A percentile compares a stretch with the other conserved stretches of the same genome.
Evolutionary conservation across 2,113 vertebrate genomes (phyloP).

Genomic region (Mystacornis crossleyi): DNA sequence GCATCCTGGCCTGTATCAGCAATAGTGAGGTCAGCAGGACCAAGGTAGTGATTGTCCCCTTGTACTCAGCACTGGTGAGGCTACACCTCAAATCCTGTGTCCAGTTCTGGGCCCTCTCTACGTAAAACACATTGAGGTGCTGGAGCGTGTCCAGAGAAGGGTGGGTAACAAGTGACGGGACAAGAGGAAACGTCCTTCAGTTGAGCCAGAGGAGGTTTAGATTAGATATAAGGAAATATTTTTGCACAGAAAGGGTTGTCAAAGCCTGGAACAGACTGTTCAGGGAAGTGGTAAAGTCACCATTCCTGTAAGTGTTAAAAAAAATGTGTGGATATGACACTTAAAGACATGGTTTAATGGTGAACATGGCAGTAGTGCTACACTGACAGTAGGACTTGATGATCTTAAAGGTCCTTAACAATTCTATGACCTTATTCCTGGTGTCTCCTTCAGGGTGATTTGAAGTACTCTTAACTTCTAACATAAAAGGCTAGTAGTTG

Average conservation of each 20-base stretch:
- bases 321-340: background rate
- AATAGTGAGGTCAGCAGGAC: background rate
- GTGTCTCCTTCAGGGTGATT: background rate
- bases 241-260: background rate
- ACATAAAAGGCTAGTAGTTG: background rate
- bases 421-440: background rate
- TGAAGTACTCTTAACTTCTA: background rate
- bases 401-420: background rate
- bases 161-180: background rate
- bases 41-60: background rate
- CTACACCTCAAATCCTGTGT: background rate
- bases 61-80: rapidly evolving
- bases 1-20: background rate
- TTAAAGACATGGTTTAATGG: background rate
- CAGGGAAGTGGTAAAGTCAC: background rate
- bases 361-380: background rate
- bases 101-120: background rate
- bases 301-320: background rate
- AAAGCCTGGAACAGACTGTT: background rate
- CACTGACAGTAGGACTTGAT: background rate
- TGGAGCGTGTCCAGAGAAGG: background rate
- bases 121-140: background rate
- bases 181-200: background rate
- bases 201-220: background rate
- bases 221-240: background rate